Percentiles rank a stretch among this genome's conserved stretches.
These are phyloP conservation scores for Peromyscus attwateri DNA, from an alignment of 2,797 vertebrate genomes.

Conservation along the genomic window DNA sequence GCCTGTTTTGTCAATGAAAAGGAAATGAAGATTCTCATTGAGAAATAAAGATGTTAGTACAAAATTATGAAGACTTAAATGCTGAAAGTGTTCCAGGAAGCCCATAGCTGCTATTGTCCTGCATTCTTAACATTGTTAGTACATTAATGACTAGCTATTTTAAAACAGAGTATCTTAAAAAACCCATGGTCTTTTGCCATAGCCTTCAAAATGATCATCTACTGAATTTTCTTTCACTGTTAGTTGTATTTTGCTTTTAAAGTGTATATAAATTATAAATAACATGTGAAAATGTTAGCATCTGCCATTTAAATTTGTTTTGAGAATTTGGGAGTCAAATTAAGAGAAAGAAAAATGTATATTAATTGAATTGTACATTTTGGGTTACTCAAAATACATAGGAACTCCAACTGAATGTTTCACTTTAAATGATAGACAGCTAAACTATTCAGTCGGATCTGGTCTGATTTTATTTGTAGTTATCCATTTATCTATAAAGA, in stretches of 20 bases:
- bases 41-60: background rate
- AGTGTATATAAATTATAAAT: background rate
- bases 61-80: slow-evolving; percentile 2
- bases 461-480: background rate
- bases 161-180: background rate
- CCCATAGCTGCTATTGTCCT: background rate
- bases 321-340: slow-evolving; percentile 6
- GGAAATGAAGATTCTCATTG: background rate
- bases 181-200: background rate
- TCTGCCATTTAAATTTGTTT: background rate
- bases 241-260: slow-evolving; percentile 6
- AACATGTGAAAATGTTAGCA: background rate
- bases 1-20: background rate
- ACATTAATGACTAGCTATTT: background rate
- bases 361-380: background rate
- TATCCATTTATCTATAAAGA: background rate
- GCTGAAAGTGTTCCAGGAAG: background rate
- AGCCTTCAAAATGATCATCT: background rate
- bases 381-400: background rate
- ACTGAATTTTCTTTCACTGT: background rate
- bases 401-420: background rate
- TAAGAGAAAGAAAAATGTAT: background rate
- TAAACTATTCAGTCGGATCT: background rate
- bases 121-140: background rate
- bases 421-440: background rate